Conservation (phyloP, 1,140 invertebrate species). For the Hycleus phaleratus region DNA sequence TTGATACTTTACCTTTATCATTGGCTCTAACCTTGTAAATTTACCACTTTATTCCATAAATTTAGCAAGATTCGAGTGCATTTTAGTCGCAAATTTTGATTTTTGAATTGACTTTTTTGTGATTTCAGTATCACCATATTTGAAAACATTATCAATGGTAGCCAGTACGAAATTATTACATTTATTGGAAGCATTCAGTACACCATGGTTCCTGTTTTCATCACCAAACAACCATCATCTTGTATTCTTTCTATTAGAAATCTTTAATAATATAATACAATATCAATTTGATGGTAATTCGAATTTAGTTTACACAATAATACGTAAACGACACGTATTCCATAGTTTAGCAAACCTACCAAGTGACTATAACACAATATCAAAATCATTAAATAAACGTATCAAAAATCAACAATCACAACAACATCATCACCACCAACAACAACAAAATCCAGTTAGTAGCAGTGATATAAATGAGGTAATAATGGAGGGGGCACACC, state of each 20-base stretch:
- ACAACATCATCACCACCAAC: conserved; percentile 71
- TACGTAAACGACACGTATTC: conserved; percentile 95
- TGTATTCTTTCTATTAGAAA: conserved; percentile 96
- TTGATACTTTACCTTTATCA: no score
- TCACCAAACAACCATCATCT: conserved; percentile 95
- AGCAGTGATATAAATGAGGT: conserved; percentile 48
- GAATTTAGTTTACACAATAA: conserved; percentile 98
- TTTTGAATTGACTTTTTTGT: no score
- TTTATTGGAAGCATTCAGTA: conserved; percentile 96
- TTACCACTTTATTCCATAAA: no score
- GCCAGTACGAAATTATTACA: conserved; percentile 96
- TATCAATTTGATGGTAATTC: conserved; percentile 99
- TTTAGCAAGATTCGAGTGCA: no score
- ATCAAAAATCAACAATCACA: conserved; percentile 49
- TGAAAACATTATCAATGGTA: conserved; percentile 99
- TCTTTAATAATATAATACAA: conserved; percentile 99
- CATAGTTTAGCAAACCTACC: conserved; percentile 93
- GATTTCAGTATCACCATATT: conserved; percentile 88
- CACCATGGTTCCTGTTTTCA: conserved; percentile 97
- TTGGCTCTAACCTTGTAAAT: no score
- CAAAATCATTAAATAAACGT: conserved; percentile 69
- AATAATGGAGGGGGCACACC: conserved; percentile 76
- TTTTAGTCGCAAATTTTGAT: no score
- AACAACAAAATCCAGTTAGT: conserved; percentile 22
- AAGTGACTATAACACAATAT: conserved; percentile 83